A percentile compares a stretch with the other conserved stretches of the same genome.
Conservation (phyloP, 2,797 vertebrate species). For the Gadopsis bispinosus region DNA sequence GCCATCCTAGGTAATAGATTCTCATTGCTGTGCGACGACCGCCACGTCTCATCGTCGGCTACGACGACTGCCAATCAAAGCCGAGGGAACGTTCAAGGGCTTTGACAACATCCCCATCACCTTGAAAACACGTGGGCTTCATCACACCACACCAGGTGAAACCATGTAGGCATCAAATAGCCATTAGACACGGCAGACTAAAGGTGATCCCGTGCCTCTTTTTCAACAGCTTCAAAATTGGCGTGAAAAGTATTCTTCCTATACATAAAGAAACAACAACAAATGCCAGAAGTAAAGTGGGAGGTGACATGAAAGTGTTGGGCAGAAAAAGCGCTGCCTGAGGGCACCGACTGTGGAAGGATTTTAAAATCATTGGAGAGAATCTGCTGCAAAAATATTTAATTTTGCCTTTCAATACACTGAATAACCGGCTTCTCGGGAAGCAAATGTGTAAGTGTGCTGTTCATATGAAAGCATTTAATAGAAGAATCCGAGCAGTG, state of each 20-base stretch:
- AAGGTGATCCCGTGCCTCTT: slow-evolving; percentile 55
- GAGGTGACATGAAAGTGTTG: slow-evolving; percentile 67
- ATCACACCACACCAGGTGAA: slow-evolving; percentile 57
- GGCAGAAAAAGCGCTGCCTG: slow-evolving; percentile 5
- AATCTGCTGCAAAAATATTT: slow-evolving; percentile 35
- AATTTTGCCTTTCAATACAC: slow-evolving; percentile 47
- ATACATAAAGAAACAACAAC: slow-evolving; percentile 37
- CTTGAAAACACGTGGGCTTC: slow-evolving; percentile 78
- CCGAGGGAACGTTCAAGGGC: slow-evolving; percentile 71
- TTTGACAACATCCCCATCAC: slow-evolving; percentile 73
- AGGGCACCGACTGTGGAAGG: slow-evolving; percentile 37
- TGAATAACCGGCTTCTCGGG: slow-evolving; percentile 33
- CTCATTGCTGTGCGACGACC: slow-evolving; percentile 73
- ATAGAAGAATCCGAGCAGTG: slow-evolving; percentile 50
- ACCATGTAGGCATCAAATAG: slow-evolving; percentile 72
- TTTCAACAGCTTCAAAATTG: slow-evolving; percentile 38
- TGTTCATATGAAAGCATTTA: slow-evolving; percentile 55
- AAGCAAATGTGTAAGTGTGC: slow-evolving; percentile 33
- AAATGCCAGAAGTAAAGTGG: slow-evolving; percentile 56
- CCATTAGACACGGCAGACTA: slow-evolving; percentile 63
- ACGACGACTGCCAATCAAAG: slow-evolving; percentile 78
- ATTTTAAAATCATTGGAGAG: slow-evolving; percentile 41
- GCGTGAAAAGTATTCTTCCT: slow-evolving; percentile 48
- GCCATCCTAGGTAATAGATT: slow-evolving; percentile 78
- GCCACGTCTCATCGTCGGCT: slow-evolving; percentile 72